Base-by-base conservation (phyloP, 2,113 vertebrate species). In the Coracopsis vasa region DNA sequence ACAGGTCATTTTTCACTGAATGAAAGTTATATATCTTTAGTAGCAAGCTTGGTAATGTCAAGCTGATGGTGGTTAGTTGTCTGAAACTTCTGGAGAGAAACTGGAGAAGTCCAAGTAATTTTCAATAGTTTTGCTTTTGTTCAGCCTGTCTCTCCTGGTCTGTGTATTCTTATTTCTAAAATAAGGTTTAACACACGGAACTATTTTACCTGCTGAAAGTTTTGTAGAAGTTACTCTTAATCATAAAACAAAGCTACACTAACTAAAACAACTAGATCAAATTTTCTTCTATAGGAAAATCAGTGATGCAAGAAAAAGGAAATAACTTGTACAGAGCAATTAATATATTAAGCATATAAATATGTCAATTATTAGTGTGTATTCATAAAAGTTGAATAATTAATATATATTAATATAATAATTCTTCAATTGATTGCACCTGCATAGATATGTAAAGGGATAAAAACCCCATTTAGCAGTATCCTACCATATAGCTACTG, bases 1-100 rank as follows among this genome's bases (percentile, higher is more conserved):
- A 78, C 88, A 95, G 69, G 53, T 56, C 89, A 84, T 93, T 95
- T 78, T 94, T 95, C 65, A 86, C 1, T 5, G 39, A 84, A 83
- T 86, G n/a, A 94, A 90, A 77, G 62, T 58, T 74, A 72, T 92
- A 67, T 95, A 85, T 95, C 90, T 89, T 96, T 80, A 95, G 67
- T 45, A 92, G 56, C 61, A 87, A 94, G 80, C 62, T 91, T 64
- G 29, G 51, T 85, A 82, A 85, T 72, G 51, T 75, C 70, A 67
- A 51, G 50, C 51, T 79, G 39, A 53, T 58, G n/a, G 58, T 79
- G 16, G 42, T 53, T 92, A 93, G 24, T 47, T 64, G 31, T 88
- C 66, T 88, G 86, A 92, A 96, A 77, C 27, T 86, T 95, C 39
- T 54, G 82, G 25, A 87, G 47, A 83, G 21, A 94, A 95, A 75